Conservation (phyloP, 2,888 invertebrate species). For the Lampropteryx suffumata region DNA sequence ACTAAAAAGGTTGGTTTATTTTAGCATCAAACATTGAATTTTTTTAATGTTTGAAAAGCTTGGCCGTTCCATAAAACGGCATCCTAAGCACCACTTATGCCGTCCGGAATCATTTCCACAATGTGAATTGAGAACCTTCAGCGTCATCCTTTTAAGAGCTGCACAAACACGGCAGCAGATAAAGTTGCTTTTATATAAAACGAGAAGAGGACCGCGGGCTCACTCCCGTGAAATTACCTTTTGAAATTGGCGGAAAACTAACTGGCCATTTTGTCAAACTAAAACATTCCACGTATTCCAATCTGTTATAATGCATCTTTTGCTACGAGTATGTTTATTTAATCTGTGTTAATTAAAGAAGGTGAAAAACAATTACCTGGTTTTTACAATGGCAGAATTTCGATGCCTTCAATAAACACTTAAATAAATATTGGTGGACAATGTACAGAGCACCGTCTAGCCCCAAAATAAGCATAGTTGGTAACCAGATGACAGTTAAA, state of each 20-base stretch:
- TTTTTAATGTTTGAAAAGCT: neutral
- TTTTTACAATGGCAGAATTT: no score
- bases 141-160: slow-evolving; percentile 24
- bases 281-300: no score
- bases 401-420: no score
- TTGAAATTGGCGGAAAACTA: slow-evolving; percentile 23
- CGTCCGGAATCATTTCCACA: slow-evolving; percentile 19
- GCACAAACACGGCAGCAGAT: slow-evolving; percentile 26
- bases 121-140: slow-evolving; percentile 16
- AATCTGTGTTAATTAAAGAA: no score
- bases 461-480: no score
- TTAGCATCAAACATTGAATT: neutral
- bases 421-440: no score
- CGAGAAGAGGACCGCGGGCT: slow-evolving; percentile 20
- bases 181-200: slow-evolving; percentile 24
- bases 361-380: no score
- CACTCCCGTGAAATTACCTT: slow-evolving; percentile 27
- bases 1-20: slow-evolving; percentile 1
- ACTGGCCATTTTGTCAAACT: neutral
- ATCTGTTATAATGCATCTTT: no score
- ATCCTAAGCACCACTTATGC: slow-evolving; percentile 14
- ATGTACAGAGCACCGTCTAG: no score
- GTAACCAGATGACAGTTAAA: no score
- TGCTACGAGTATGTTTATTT: no score
- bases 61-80: slow-evolving; percentile 4